These are phyloP conservation scores for Opisthograptis luteolata DNA, from an alignment of 2,888 invertebrate genomes.

Conservation along the genomic window DNA sequence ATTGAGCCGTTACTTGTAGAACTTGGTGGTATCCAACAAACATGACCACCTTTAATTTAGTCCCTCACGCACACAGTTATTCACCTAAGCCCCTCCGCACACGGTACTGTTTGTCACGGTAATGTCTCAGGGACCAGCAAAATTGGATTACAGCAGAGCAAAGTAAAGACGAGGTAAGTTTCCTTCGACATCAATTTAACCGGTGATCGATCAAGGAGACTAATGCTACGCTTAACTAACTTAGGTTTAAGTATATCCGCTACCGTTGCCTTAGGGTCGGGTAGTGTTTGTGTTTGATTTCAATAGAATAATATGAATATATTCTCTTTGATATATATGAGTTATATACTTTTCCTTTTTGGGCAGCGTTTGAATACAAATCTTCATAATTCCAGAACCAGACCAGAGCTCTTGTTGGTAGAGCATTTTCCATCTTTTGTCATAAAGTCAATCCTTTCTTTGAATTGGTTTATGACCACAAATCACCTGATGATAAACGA, in stretches of 20 bases:
- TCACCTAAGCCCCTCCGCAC: slow-evolving; percentile 19
- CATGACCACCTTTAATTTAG: slow-evolving; percentile 19
- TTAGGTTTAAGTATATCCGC: slow-evolving; percentile 29
- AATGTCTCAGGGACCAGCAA: slow-evolving; percentile 38
- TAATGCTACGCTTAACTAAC: slow-evolving; percentile 45
- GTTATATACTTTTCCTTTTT: no score
- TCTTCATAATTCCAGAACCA: no score
- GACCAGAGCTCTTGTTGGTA: no score
- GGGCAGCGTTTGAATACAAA: no score
- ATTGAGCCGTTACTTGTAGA: not conserved
- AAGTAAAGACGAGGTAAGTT: slow-evolving; percentile 54
- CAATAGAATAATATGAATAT: no score
- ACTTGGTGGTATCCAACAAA: not conserved
- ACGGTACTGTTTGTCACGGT: slow-evolving; percentile 41
- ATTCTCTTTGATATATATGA: no score
- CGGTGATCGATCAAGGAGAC: slow-evolving; percentile 52
- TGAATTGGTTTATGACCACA: no score
- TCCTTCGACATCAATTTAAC: slow-evolving; percentile 51
- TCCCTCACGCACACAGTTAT: slow-evolving; percentile 14
- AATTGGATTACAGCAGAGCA: slow-evolving; percentile 40
- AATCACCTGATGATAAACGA: no score
- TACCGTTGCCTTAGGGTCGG: slow-evolving; percentile 1
- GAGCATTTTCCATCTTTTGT: no score
- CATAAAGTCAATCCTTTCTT: no score
- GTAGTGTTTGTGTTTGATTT: not conserved